Evolutionary conservation across 2,113 vertebrate species (phyloP).

Genomic region (Rattus norvegicus): GRCr8 NC_086019.1:52442501-52443000

Average conservation of each 20-base stretch:
- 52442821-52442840: background rate
- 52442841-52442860: background rate
- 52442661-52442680: background rate
- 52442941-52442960: background rate
- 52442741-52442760: background rate
- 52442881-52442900: background rate
- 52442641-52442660: background rate
- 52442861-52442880: slow-evolving; percentile 8
- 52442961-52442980: background rate
- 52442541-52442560: background rate
- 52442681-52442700: background rate
- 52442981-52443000: slow-evolving; percentile 50
- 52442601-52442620: background rate
- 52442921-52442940: slow-evolving; percentile 14
- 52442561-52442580: background rate
- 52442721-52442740: background rate
- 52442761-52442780: background rate
- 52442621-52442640: too few species aligned
- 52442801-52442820: background rate
- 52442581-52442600: background rate
- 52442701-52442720: background rate
- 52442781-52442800: background rate
- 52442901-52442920: slow-evolving; percentile 23
- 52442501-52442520: background rate
- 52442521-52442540: background rate